Evolutionary conservation across 1,140 invertebrate genomes (phyloP).

Genomic region (Akabosia matsudoensis): DNA sequence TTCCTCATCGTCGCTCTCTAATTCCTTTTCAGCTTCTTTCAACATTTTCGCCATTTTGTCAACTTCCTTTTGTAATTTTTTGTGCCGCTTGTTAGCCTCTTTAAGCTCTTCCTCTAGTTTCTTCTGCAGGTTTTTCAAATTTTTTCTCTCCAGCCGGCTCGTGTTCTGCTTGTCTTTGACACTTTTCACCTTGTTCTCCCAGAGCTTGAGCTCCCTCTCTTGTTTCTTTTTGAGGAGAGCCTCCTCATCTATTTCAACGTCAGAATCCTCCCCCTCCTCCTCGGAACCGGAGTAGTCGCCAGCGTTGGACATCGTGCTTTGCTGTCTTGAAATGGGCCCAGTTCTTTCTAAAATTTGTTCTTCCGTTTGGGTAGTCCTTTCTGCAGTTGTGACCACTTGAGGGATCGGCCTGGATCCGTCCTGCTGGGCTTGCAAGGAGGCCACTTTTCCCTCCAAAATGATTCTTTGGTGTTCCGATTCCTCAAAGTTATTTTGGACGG

Average conservation of each 20-base stretch:
- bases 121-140: conserved; percentile 70
- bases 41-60: conserved; percentile 77
- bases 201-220: conserved; percentile 67
- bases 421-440: neutral
- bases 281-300: conserved; percentile 49
- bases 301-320: conserved; percentile 27
- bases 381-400: neutral
- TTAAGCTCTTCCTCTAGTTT: conserved; percentile 70
- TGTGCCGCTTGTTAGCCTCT: conserved; percentile 52
- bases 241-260: conserved; percentile 21
- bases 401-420: neutral
- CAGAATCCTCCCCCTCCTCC: conserved; percentile 61
- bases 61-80: conserved; percentile 73
- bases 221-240: conserved; percentile 63
- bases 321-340: neutral
- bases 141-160: conserved; percentile 71
- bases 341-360: neutral
- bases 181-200: conserved; percentile 70
- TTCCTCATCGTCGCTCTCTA: conserved; percentile 58
- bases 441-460: neutral
- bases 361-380: conserved; percentile 1
- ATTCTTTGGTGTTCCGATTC: neutral
- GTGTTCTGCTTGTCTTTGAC: conserved; percentile 71
- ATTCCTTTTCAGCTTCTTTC: conserved; percentile 39
- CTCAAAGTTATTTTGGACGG: conserved; percentile 55